Evolutionary conservation across 2,888 invertebrate genomes (phyloP), one percentile per base, ranked within the genome.

Genomic region (Carterocephalus palaemon): DNA sequence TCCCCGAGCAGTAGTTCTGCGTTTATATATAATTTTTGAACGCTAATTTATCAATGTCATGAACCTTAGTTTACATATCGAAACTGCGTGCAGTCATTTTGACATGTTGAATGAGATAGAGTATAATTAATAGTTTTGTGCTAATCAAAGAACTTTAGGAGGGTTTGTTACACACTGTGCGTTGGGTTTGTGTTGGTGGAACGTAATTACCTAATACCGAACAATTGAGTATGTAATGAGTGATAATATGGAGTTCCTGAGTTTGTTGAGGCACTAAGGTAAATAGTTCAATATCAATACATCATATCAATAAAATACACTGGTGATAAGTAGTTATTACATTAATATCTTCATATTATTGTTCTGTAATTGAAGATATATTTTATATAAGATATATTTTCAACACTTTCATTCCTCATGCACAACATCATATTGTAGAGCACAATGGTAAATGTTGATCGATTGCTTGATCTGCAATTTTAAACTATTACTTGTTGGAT

Each of bases 171-270:
- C 23, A 39, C 28, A n/a, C n/a, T n/a, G 43, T 36, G 55, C 24
- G 37, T 74, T 75, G 74, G 73, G 76, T 60, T 64, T 64, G 75
- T 78, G 76, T 64, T 63, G 57, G 73, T 78, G 78, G 63, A 65
- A 64, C 54, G 54, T 62, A 67, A 69, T 69, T 67, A n/a, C n/a
- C n/a, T n/a, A 64, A 64, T 65, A 61, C 51, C 57, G 62, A 66
- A 77, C 77, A 60, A 63, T 70, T 70, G 48, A 53, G 49, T 56
- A 53, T n/a, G n/a, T n/a, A 51, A 24, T 58, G 58, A 65, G 70
- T 72, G 70, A 51, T 46, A 51, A 23, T 59, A 74, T 80, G 81
- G 80, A 77, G 72, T 71, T 70, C 57, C 54, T 63, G 52, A 62
- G 60, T 57, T 57, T 47, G 50, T 54, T 56, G 49, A 57, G 49